Evolutionary conservation across 2,113 vertebrate genomes (phyloP).

Genomic region (Nymphicus hollandicus): DNA sequence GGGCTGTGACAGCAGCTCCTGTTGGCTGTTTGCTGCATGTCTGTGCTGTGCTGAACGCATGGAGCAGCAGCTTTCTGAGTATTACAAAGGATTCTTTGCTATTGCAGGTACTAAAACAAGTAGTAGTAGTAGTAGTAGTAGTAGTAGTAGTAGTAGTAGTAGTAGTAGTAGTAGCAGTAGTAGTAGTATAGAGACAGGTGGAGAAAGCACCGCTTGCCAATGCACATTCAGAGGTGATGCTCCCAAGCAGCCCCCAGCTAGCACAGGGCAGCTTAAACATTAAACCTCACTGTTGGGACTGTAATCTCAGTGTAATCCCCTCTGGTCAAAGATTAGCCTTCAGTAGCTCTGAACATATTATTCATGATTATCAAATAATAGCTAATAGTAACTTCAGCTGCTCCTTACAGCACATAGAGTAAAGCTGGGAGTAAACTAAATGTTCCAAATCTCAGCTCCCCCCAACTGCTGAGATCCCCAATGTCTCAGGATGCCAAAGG

Average conservation of each 20-base stretch:
- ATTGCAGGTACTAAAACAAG: not conserved
- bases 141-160: too few species aligned
- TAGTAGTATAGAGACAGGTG: not conserved
- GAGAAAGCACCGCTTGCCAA: not conserved
- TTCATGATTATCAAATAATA: not conserved
- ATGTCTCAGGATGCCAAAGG: not conserved
- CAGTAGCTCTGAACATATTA: not conserved
- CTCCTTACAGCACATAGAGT: not conserved
- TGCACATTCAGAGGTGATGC: not conserved
- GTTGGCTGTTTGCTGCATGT: not conserved
- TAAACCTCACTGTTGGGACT: not conserved
- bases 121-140: not conserved
- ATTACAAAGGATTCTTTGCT: not conserved
- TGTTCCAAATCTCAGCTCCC: not conserved
- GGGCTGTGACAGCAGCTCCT: not conserved
- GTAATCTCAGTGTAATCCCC: not conserved
- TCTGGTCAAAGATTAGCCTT: not conserved
- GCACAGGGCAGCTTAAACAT: not conserved
- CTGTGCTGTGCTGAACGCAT: fast-evolving
- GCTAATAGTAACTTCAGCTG: not conserved
- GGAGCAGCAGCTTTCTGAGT: not conserved
- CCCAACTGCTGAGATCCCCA: not conserved
- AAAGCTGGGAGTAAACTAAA: not conserved
- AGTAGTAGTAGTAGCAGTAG: not conserved
- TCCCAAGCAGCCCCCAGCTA: not conserved